These are phyloP conservation scores for Anolis apletophallus DNA, from an alignment of 2,797 vertebrate species.

Conservation along the genomic window DNA sequence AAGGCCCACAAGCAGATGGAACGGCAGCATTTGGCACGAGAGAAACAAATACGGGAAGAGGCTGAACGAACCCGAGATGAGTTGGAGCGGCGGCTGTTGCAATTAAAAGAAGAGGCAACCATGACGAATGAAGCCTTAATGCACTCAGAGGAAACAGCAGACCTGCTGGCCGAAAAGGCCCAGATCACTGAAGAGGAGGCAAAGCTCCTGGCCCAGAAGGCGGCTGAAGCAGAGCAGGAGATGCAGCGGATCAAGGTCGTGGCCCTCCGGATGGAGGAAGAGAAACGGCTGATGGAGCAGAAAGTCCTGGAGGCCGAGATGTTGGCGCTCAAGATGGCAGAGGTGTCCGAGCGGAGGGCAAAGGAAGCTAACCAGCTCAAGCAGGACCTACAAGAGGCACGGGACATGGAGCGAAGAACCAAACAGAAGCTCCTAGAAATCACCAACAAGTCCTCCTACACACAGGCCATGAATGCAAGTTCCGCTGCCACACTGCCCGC, in stretches of 20 bases:
- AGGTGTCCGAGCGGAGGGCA: constrained; percentile 91
- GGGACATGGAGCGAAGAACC: constrained; percentile 88
- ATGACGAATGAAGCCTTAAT: constrained; percentile 83
- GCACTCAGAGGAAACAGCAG: constrained; percentile 91
- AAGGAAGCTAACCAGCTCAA: constrained; percentile 93
- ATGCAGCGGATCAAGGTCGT: constrained; percentile 90
- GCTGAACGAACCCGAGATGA: constrained; percentile 92
- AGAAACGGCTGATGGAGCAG: constrained; percentile 94
- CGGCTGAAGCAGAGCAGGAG: constrained; percentile 93
- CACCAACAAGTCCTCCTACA: too few relatives aligned
- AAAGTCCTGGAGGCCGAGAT: constrained; percentile 95
- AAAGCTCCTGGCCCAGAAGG: constrained; percentile 92
- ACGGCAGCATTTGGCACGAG: constrained; percentile 89
- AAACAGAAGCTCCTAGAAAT: constrained; percentile 84
- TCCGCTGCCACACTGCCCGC: too few relatives aligned
- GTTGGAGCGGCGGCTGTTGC: constrained; percentile 90
- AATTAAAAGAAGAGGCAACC: constrained; percentile 92
- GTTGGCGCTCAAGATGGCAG: constrained; percentile 90
- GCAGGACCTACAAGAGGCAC: constrained; percentile 91
- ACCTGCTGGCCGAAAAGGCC: constrained; percentile 93
- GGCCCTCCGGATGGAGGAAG: constrained; percentile 92
- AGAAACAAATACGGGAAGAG: constrained; percentile 93
- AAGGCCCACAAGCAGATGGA: constrained; percentile 88
- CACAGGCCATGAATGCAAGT: too few relatives aligned
- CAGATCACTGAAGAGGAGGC: constrained; percentile 95